Percentiles rank a stretch among this genome's conserved stretches.
These are phyloP conservation scores for Columba livia DNA, from an alignment of 2,113 vertebrate genomes.

Conservation along the genomic window DNA sequence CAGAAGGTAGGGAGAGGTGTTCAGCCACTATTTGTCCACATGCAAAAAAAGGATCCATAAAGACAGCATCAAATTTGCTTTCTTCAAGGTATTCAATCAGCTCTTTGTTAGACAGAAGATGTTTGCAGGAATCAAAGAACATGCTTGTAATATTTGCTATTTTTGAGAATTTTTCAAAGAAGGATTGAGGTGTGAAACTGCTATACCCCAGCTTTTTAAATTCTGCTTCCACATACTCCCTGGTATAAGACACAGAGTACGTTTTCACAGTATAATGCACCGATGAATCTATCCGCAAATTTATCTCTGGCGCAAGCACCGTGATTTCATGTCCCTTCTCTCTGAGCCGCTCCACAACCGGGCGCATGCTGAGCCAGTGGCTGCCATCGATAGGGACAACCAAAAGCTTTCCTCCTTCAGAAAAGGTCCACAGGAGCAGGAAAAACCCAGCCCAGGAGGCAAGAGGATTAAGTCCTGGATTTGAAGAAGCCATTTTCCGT, in stretches of 20 bases:
- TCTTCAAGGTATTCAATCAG: conserved; percentile 70
- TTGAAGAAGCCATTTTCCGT: background rate
- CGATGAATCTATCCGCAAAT: conserved; percentile 69
- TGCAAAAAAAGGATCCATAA: conserved; percentile 81
- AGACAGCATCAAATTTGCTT: conserved; percentile 71
- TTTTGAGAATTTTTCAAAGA: conserved; percentile 64
- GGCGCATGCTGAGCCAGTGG: conserved; percentile 81
- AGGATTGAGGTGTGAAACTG: conserved; percentile 27
- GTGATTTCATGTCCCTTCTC: conserved; percentile 78
- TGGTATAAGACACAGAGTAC: conserved; percentile 74
- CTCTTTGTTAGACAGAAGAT: conserved; percentile 68
- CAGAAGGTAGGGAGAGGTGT: conserved; percentile 74
- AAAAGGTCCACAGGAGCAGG: background rate
- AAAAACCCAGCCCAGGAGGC: background rate
- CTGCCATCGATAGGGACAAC: conserved; percentile 89
- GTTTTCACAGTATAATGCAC: conserved; percentile 69
- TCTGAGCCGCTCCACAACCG: conserved; percentile 73
- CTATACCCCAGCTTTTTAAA: conserved; percentile 23
- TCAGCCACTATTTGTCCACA: conserved; percentile 80
- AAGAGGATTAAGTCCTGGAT: background rate
- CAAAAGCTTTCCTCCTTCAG: conserved; percentile 76
- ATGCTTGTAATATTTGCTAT: conserved; percentile 46
- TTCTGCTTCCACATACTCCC: conserved; percentile 50
- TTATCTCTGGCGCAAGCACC: conserved; percentile 79
- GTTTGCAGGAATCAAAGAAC: conserved; percentile 67